Conservation (phyloP, 2,113 vertebrate genomes). For the Festucalex cinctus region DNA sequence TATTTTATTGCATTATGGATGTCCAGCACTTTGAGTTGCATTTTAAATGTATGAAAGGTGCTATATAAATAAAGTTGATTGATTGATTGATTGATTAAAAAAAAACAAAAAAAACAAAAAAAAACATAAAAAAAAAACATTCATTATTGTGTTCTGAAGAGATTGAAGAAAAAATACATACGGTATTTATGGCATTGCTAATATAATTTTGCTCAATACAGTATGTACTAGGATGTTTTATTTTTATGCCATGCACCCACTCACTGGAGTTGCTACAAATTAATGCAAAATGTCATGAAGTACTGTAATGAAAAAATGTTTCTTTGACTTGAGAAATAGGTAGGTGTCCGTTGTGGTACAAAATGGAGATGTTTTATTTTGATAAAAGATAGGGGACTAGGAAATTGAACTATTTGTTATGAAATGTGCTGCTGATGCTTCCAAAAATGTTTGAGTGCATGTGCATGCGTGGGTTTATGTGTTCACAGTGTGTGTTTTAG, state of each 20-base stretch:
- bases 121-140: too few relatives aligned
- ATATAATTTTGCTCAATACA: too few relatives aligned
- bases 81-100: too few relatives aligned
- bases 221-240: too few relatives aligned
- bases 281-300: background rate
- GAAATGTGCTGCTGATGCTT: background rate
- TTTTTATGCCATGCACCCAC: background rate
- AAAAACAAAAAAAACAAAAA: too few relatives aligned
- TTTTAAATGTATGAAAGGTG: too few relatives aligned
- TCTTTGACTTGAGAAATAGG: background rate
- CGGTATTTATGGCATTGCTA: too few relatives aligned
- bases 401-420: background rate
- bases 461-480: slow-evolving; percentile 2
- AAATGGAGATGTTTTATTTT: background rate
- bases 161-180: too few relatives aligned
- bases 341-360: background rate
- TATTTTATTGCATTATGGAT: too few relatives aligned
- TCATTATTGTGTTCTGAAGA: too few relatives aligned
- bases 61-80: too few relatives aligned
- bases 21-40: too few relatives aligned
- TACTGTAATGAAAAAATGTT: background rate
- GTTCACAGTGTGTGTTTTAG: background rate
- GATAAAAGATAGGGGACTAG: background rate
- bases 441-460: background rate
- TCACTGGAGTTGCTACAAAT: background rate